Percentiles rank a stretch among this genome's conserved stretches.
These are phyloP conservation scores for Eupsilia transversa DNA, from an alignment of 2,888 invertebrate species.

Conservation along the genomic window DNA sequence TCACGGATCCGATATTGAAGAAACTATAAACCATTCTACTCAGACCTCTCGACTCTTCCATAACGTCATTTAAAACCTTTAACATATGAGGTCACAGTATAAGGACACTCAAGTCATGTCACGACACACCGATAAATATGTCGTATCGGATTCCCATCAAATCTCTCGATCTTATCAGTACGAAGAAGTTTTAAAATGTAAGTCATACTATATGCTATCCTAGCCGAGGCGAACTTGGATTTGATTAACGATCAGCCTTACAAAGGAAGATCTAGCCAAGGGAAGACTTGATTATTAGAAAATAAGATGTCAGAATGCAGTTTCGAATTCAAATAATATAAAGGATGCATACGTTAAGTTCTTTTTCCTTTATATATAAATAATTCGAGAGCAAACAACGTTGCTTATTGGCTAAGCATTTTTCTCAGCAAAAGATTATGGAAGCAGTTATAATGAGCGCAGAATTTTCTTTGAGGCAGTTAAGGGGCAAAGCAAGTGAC, in stretches of 20 bases:
- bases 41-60: slow-evolving; percentile 54
- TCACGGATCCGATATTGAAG: slow-evolving; percentile 63
- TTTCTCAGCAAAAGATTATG: slow-evolving; percentile 61
- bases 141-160: slow-evolving; percentile 71
- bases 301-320: slow-evolving; percentile 17
- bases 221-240: slow-evolving; percentile 30
- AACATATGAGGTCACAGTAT: slow-evolving; percentile 68
- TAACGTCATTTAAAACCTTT: slow-evolving; percentile 66
- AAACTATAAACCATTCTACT: slow-evolving; percentile 52
- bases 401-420: slow-evolving; percentile 57
- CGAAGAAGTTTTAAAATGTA: slow-evolving; percentile 65
- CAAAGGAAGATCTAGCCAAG: neutral
- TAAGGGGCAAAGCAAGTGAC: slow-evolving; percentile 47
- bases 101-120: slow-evolving; percentile 67
- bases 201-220: slow-evolving; percentile 46
- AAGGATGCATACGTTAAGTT: slow-evolving; percentile 12
- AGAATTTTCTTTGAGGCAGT: slow-evolving; percentile 70
- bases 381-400: slow-evolving; percentile 33
- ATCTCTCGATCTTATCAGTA: slow-evolving; percentile 67
- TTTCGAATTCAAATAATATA: slow-evolving; percentile 30
- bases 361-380: slow-evolving; percentile 27
- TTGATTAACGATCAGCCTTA: slow-evolving; percentile 32
- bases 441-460: slow-evolving; percentile 73
- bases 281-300: neutral
- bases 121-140: slow-evolving; percentile 73